Percentiles rank a stretch among this genome's conserved stretches.
Conservation (phyloP, 2,888 invertebrate species). For the Sarcophaga caerulescens region DNA sequence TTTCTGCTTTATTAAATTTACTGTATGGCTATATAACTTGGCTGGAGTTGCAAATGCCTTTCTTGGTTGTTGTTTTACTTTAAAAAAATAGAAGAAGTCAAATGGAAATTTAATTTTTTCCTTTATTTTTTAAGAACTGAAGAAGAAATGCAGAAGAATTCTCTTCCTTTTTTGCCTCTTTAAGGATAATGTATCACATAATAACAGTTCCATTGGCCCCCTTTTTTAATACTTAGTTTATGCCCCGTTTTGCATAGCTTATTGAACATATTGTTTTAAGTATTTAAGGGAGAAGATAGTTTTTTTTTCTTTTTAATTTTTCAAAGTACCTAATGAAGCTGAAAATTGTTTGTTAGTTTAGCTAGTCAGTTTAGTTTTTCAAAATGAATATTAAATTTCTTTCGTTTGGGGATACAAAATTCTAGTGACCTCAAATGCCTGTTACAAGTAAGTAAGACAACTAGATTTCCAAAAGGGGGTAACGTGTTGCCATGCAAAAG, state of each 20-base stretch:
- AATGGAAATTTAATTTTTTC: slow-evolving; percentile 44
- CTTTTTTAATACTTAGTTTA: not conserved
- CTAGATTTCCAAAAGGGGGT: no score
- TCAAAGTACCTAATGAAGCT: slow-evolving; percentile 58
- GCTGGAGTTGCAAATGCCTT: slow-evolving; percentile 31
- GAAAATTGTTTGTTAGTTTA: slow-evolving; percentile 61
- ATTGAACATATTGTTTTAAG: not conserved
- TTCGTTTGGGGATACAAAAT: not conserved
- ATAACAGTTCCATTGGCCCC: not conserved
- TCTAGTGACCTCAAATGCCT: slow-evolving; percentile 38
- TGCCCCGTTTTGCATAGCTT: not conserved
- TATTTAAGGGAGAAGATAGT: not conserved
- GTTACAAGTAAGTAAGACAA: no score
- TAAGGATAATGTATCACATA: not conserved
- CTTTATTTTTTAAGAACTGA: not conserved
- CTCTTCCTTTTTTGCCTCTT: not conserved
- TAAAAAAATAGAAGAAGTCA: slow-evolving; percentile 41
- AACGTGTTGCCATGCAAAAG: no score
- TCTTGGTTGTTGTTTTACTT: slow-evolving; percentile 1
- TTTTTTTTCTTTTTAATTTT: not conserved
- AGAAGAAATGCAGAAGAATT: not conserved
- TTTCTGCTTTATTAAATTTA: slow-evolving; percentile 64
- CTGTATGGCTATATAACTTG: slow-evolving; percentile 3
- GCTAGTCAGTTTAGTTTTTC: not conserved
- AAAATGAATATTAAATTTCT: slow-evolving; percentile 37